Evolutionary conservation across 2,888 invertebrate genomes (phyloP).

Genomic region (Drosophila limbata): DNA sequence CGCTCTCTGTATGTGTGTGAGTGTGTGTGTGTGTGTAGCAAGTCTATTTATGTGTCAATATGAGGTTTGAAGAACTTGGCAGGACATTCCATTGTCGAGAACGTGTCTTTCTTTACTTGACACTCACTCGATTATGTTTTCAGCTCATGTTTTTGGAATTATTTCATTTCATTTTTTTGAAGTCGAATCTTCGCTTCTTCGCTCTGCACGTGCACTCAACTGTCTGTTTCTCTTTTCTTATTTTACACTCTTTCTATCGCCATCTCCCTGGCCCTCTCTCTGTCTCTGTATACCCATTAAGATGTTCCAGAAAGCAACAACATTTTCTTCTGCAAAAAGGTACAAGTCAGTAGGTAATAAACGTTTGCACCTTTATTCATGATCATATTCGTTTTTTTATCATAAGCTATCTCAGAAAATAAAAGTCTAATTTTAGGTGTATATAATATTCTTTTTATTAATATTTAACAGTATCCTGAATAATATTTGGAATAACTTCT

Average conservation of each 20-base stretch:
- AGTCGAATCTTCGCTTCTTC: conserved; percentile 35
- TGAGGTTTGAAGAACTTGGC: conserved; percentile 19
- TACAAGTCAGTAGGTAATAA: background rate
- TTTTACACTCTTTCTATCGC: background rate
- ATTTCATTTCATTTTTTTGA: conserved; percentile 72
- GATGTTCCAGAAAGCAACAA: background rate
- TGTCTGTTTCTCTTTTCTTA: conserved; percentile 23
- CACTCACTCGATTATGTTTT: conserved; percentile 74
- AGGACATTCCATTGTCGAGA: conserved; percentile 23
- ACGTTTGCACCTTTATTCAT: too few relatives aligned
- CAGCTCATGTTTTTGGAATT: conserved; percentile 78
- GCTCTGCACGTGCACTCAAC: conserved; percentile 36
- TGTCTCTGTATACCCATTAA: conserved; percentile 5
- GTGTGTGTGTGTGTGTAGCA: conserved; percentile 23
- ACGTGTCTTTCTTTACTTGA: conserved; percentile 69
- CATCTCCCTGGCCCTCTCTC: background rate
- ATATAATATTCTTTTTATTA: too few relatives aligned
- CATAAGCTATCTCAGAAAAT: too few relatives aligned
- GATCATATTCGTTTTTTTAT: too few relatives aligned
- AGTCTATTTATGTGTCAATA: conserved; percentile 49
- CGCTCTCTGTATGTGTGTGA: conserved; percentile 19
- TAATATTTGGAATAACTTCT: too few relatives aligned
- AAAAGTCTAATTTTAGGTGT: too few relatives aligned
- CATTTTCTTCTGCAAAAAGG: background rate
- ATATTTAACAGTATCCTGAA: too few relatives aligned